Evolutionary conservation across 2,888 invertebrate species (phyloP), one percentile per base, ranked within the genome.

Genomic region (Netelia inedita): DNA sequence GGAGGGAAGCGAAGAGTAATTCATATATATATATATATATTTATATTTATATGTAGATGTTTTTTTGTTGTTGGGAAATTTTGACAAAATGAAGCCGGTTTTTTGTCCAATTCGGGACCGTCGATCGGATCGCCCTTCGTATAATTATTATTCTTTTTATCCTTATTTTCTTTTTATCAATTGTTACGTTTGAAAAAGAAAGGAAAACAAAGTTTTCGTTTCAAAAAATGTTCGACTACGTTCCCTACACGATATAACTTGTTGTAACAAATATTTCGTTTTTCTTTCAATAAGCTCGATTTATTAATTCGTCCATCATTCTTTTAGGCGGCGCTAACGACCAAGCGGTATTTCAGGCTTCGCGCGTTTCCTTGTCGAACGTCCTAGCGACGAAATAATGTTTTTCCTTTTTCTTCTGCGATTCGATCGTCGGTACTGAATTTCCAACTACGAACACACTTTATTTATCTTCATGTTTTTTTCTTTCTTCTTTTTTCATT

Each of bases 241-340:
- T 79, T 61, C 78, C 66, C 78, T 81, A 78, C 50, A 73, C 68
- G 78, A 83, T 80, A 84, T 73, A 79, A 84, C 75, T 86, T 85
- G 68, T 53, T 78, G 71, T 85, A 79, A 78, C 68, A 73, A 81
- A 79, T 76, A 46, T 35, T 66, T 35, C 35, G 35, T 35, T 53
- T 57, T 59, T 72, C 83, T 83, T 79, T 50, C 19, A 71, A 72
- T 85, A 87, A 87, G 87, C 87, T 87, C 87, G 87, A 80, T 85
- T 78, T 50, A 78, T 83, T 85, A 85, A 87, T 85, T 85, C 85
- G 79, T 85, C 75, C 83, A 71, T 65, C 50, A 69, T 76, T 84
- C 59, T 10, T 23, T 53, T 50, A 71, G 65, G 71, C 72, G 61
- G 59, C 76, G 19, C 50, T 41, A 83, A 82, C 71, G 81, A 81